phyloP scores from a whole-genome alignment of 2,797 vertebrate species.

The Tokudaia muenninki region DNA sequence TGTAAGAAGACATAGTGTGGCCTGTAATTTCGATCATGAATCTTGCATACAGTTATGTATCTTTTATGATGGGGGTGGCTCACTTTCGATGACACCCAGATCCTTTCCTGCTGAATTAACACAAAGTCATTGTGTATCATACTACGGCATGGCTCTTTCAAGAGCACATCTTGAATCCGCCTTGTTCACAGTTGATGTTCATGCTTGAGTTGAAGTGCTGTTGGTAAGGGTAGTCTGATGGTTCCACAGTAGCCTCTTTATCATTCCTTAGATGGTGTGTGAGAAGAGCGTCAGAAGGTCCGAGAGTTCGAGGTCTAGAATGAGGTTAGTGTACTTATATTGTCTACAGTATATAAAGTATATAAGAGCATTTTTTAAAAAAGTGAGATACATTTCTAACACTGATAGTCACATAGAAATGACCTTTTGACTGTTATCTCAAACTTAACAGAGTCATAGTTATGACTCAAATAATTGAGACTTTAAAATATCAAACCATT shows the following conservation, averaged over 20 bases:
- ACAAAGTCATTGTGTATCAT: not conserved
- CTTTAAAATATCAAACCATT: not conserved
- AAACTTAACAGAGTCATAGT: not conserved
- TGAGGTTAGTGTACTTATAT: not conserved
- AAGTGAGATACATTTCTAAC: not conserved
- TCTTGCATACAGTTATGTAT: conserved; percentile 3
- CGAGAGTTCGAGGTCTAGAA: not conserved
- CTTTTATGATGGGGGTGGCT: not conserved
- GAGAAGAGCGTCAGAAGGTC: not conserved
- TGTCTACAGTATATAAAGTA: not conserved
- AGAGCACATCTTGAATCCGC: not conserved
- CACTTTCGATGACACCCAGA: not conserved
- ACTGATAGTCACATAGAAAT: not conserved
- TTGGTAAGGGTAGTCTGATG: not conserved
- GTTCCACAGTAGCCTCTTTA: not conserved
- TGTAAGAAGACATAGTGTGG: not conserved
- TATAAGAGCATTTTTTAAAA: not conserved
- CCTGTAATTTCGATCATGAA: not conserved
- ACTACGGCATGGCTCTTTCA: not conserved
- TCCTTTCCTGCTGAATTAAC: conserved; percentile 40
- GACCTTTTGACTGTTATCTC: not conserved
- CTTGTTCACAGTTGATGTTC: not conserved
- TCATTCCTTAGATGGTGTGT: not conserved
- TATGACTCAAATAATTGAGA: conserved; percentile 35
- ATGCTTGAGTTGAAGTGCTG: not conserved